Evolutionary conservation across 2,797 vertebrate genomes (phyloP).

Genomic region (Sebastes kiyomatsui): DNA sequence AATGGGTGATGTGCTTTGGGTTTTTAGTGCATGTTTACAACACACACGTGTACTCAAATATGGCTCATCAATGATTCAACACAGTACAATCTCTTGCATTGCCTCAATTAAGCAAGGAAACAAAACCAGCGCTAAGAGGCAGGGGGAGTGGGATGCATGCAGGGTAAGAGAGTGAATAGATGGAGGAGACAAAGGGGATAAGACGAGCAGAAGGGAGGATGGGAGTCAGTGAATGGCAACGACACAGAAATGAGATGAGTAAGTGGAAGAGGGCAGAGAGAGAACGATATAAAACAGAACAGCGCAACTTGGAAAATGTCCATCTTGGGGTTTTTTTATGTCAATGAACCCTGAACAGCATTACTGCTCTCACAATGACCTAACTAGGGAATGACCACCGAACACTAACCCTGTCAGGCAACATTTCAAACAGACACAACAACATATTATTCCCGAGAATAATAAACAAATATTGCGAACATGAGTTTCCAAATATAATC

Average conservation of each 20-base stretch:
- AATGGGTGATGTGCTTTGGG: conserved; percentile 8
- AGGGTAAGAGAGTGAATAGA: conserved; percentile 43
- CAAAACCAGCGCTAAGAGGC: conserved; percentile 54
- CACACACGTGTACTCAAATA: conserved; percentile 9
- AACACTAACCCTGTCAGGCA: neutral
- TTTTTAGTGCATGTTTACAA: neutral
- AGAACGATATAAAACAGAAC: conserved; percentile 1
- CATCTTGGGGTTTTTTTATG: neutral
- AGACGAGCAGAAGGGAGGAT: conserved; percentile 52
- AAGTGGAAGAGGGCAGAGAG: conserved; percentile 11
- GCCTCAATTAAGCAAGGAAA: conserved; percentile 56
- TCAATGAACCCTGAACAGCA: neutral
- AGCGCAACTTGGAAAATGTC: conserved; percentile 13
- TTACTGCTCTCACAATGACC: neutral
- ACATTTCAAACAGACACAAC: neutral
- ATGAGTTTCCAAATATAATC: neutral
- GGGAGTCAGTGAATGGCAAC: conserved; percentile 31
- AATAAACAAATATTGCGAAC: neutral
- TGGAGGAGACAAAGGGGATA: conserved; percentile 55
- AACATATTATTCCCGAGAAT: no score
- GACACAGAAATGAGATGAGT: conserved; percentile 46
- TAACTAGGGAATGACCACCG: neutral
- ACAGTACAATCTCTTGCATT: conserved; percentile 26
- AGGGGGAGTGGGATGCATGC: conserved; percentile 32
- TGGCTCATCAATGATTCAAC: conserved; percentile 58